Evolutionary conservation across 2,113 vertebrate species (phyloP), one percentile per base, ranked within the genome.

Genomic region (Ramphastos sulfuratus): DNA sequence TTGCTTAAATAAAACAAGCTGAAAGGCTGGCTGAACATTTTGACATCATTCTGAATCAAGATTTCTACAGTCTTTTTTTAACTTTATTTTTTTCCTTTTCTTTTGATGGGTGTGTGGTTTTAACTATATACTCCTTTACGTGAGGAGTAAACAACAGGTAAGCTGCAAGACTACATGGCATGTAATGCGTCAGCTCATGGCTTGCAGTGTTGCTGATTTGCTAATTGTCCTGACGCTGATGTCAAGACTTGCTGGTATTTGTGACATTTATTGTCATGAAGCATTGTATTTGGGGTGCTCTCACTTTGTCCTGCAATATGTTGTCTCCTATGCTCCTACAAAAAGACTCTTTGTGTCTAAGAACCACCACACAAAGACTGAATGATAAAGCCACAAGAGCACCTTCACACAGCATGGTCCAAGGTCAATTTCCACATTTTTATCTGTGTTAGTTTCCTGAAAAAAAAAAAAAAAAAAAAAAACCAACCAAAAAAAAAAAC

Each of bases 1-100:
- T 75, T 67, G 21, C 66, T 79, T 82, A 72, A 94, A 94, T 42
- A 65, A 95, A 96, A 90, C 39, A 87, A 94, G 58, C 76, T 69
- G 80, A 86, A 72, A 75, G 64, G 4, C 54, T 84, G 46, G 48
- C 61, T 88, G 33, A 77, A 46, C 7, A 58, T 24, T 82, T 78
- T 33, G 75, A 59, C 1, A 1, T 12, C 56, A 55, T 44, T 85
- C 61, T n/a, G 31, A 19, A 33, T 65, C 52, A 28, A 37, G 30
- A 56, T 54, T 59, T 75, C 60, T 76, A 31, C 20, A 91, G 56
- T 28, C 37, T 65, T 82, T 79, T 64, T 65, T 35, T 14, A 60
- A 65, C 82, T 80, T n/a, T 69, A 44, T 73, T 76, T 55, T 72
- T 27, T 50, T 21, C 20, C 9, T 50, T 48, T 44, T 44, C 42